Evolutionary conservation across 2,113 vertebrate genomes (phyloP).

Genomic region (Microtus oregoni): DNA sequence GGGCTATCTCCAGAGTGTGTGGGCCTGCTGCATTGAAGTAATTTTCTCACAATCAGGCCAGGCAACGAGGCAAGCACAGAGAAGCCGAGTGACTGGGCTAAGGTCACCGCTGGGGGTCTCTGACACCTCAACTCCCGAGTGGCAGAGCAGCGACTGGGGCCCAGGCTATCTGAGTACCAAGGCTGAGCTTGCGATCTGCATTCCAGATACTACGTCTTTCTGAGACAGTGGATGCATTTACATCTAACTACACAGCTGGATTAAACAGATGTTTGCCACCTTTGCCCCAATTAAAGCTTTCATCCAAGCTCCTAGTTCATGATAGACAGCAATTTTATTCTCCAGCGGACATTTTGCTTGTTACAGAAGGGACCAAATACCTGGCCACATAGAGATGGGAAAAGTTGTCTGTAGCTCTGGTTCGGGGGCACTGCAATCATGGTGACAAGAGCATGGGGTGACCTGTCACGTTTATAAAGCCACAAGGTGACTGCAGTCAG

Average conservation of each 20-base stretch:
- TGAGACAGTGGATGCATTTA: background rate
- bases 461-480: background rate
- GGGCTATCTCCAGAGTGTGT: accelerated
- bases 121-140: background rate
- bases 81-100: background rate
- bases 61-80: background rate
- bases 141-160: background rate
- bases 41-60: background rate
- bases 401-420: background rate
- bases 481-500: background rate
- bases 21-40: background rate
- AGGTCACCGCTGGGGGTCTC: background rate
- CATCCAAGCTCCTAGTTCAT: background rate
- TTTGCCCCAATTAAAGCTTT: background rate
- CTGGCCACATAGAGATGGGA: background rate
- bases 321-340: background rate
- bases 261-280: background rate
- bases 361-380: background rate
- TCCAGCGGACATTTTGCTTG: background rate
- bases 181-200: background rate
- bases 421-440: background rate
- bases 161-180: background rate
- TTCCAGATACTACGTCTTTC: background rate
- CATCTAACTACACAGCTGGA: too few relatives aligned
- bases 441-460: background rate